Conservation (phyloP, 2,888 invertebrate genomes). For the Tetranychus piercei region DNA sequence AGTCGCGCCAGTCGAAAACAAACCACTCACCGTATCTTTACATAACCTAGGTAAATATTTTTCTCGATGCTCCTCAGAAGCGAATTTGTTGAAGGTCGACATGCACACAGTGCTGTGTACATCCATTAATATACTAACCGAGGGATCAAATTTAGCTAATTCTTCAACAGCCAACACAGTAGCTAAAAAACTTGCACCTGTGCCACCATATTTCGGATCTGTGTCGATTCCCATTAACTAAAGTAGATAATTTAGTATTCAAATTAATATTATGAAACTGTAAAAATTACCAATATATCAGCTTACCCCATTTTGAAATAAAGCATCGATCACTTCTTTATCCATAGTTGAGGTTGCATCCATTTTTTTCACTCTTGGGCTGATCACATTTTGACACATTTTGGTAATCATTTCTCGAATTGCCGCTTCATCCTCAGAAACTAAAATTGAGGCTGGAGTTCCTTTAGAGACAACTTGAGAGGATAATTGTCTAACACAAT, state of each 20-base stretch:
- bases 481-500: neutral
- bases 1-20: neutral
- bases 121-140: conserved; percentile 70
- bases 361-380: conserved; percentile 79
- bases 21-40: conserved; percentile 52
- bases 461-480: neutral
- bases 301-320: conserved; percentile 63
- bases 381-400: conserved; percentile 67
- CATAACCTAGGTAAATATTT: conserved; percentile 71
- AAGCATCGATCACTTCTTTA: conserved; percentile 49
- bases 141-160: conserved; percentile 72
- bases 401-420: conserved; percentile 86
- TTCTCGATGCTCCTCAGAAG: conserved; percentile 66
- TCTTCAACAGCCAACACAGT: conserved; percentile 80
- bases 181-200: conserved; percentile 71
- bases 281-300: neutral
- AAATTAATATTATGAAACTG: neutral
- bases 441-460: neutral
- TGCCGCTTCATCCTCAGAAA: conserved; percentile 64
- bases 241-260: neutral
- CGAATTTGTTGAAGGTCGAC: conserved; percentile 60
- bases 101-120: conserved; percentile 88
- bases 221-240: conserved; percentile 73
- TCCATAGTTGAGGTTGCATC: conserved; percentile 66
- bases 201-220: conserved; percentile 65